These are phyloP conservation scores for Solea solea DNA, from an alignment of 2,113 vertebrate species.

Conservation along the genomic window DNA sequence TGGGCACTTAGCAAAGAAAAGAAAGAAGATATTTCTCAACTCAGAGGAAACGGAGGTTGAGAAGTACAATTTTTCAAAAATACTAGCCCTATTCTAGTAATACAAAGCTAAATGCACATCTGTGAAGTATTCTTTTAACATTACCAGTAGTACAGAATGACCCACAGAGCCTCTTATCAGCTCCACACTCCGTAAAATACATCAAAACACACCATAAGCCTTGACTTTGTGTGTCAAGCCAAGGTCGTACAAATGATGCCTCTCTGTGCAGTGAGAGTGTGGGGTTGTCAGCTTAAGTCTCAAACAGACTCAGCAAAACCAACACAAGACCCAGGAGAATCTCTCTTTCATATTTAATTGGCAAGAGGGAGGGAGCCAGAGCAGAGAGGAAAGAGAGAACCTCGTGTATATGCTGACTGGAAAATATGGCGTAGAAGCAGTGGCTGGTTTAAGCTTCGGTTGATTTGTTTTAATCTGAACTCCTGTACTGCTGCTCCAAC, in stretches of 20 bases:
- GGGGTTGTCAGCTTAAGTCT: conserved; percentile 26
- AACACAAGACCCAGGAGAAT: conserved; percentile 28
- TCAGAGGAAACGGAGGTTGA: no score
- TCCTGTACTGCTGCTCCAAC: no score
- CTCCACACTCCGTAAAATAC: conserved; percentile 42
- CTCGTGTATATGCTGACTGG: not conserved
- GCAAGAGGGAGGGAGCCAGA: not conserved
- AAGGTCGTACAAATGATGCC: conserved; percentile 46
- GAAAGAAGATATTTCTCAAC: no score
- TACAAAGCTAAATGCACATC: no score
- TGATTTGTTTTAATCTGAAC: no score
- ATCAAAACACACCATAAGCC: not conserved
- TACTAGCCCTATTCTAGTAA: no score
- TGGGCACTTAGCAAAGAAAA: no score
- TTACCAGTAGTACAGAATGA: conserved; percentile 9
- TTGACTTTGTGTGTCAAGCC: conserved; percentile 21
- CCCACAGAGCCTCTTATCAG: conserved; percentile 27
- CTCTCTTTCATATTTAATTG: conserved; percentile 48
- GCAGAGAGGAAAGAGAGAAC: not conserved
- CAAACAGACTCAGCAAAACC: conserved; percentile 52
- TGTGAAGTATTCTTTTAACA: not conserved
- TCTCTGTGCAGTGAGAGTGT: conserved; percentile 16
- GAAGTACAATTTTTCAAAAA: no score
- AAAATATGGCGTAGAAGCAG: not conserved
- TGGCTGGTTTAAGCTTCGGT: not conserved